Conservation (phyloP, 2,113 vertebrate species). For the Petrocephalus microphthalmus region DNA sequence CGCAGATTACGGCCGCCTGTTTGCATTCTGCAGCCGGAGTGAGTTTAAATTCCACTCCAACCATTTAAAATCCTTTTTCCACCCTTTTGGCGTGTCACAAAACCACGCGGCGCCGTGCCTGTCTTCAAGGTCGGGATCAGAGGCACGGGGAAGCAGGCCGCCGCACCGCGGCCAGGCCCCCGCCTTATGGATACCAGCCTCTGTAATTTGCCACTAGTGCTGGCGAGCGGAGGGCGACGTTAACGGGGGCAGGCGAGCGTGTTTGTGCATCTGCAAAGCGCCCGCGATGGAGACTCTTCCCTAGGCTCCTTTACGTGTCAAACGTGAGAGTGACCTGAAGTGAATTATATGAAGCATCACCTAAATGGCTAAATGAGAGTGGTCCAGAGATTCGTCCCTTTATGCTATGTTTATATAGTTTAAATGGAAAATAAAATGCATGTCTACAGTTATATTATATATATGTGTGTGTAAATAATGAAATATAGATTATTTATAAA, state of each 20-base stretch:
- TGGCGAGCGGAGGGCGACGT: neutral
- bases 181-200: neutral
- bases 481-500: neutral
- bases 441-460: neutral
- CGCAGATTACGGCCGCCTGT: conserved; percentile 58
- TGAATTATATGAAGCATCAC: neutral
- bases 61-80: conserved; percentile 63
- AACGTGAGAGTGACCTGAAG: neutral
- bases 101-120: conserved; percentile 45
- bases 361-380: neutral
- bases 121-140: conserved; percentile 54
- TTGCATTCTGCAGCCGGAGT: conserved; percentile 50
- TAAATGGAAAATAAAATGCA: neutral
- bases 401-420: neutral
- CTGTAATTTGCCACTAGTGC: neutral
- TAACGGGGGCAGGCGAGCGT: neutral
- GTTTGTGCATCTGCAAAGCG: neutral
- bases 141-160: conserved; percentile 35
- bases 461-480: neutral
- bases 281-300: neutral
- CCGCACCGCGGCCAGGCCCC: neutral
- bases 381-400: neutral
- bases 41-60: conserved; percentile 57
- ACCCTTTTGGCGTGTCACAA: conserved; percentile 20
- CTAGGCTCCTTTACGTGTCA: neutral